These are phyloP conservation scores for Chlorodrepanis virens DNA, from an alignment of 2,113 vertebrate genomes.

Conservation along the genomic window DNA sequence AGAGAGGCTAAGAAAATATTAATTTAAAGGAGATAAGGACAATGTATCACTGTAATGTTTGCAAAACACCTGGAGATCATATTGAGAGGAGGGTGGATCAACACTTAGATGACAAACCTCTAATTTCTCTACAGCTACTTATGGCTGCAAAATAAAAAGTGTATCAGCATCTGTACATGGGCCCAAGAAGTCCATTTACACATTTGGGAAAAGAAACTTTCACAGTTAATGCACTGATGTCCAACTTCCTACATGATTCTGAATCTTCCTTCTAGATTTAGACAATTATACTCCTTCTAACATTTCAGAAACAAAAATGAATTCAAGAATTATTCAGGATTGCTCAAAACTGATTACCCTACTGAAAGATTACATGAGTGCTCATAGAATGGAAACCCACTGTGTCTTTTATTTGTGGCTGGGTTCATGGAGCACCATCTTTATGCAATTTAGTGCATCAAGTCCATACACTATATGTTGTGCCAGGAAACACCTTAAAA, in stretches of 20 bases:
- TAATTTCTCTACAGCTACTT: neutral
- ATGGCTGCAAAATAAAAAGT: accelerated
- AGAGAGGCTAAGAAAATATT: constrained; percentile 9
- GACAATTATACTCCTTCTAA: neutral
- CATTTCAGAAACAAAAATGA: neutral
- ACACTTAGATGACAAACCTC: neutral
- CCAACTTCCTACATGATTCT: neutral
- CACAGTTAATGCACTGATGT: neutral
- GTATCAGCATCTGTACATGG: neutral
- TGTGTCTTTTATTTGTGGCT: neutral
- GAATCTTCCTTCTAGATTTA: neutral
- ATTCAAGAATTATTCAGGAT: neutral
- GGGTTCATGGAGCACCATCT: neutral
- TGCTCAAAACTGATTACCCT: neutral
- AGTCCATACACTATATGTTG: neutral
- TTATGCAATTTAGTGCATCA: neutral
- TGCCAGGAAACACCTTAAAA: neutral
- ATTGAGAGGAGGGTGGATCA: neutral
- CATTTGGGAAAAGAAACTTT: neutral
- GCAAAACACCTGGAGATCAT: neutral
- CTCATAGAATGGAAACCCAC: neutral
- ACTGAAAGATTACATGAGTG: neutral
- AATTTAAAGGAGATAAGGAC: neutral
- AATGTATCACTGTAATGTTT: neutral
- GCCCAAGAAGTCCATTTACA: neutral